phyloP scores from a whole-genome alignment of 2,888 invertebrate genomes.

The Agonum fuliginosum region DNA sequence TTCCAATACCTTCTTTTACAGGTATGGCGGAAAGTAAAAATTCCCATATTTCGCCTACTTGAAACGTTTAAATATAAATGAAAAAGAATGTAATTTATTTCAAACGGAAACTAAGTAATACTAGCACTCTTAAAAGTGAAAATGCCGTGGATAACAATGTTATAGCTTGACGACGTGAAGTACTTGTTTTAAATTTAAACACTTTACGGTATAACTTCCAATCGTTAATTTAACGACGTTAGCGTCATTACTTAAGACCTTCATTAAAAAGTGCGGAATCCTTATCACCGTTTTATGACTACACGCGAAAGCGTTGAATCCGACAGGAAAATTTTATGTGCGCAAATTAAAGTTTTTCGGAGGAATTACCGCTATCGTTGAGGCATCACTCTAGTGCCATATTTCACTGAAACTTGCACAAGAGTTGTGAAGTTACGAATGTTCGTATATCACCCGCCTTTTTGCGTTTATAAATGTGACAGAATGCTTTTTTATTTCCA shows the following conservation, averaged over 20 bases:
- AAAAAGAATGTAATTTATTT: no score
- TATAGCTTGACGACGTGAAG: not conserved
- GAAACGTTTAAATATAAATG: no score
- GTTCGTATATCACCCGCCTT: slow-evolving; percentile 20
- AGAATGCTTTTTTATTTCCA: not conserved
- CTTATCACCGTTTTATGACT: slow-evolving; percentile 14
- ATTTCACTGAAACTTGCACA: slow-evolving; percentile 17
- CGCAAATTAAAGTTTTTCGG: slow-evolving; percentile 19
- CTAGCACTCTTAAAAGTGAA: slow-evolving; percentile 1
- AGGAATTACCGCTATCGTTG: slow-evolving; percentile 20
- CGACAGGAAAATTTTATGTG: slow-evolving; percentile 28
- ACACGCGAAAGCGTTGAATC: slow-evolving; percentile 8
- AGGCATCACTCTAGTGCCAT: slow-evolving; percentile 12
- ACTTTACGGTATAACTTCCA: slow-evolving; percentile 14
- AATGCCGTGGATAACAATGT: not conserved
- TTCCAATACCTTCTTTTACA: no score
- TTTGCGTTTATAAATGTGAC: slow-evolving; percentile 27
- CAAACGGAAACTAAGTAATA: no score
- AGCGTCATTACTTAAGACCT: slow-evolving; percentile 34
- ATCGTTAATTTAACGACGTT: slow-evolving; percentile 24
- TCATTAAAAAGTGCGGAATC: slow-evolving; percentile 31
- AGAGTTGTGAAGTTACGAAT: slow-evolving; percentile 30
- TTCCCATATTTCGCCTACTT: no score
- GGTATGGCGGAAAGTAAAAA: no score
- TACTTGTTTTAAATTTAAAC: slow-evolving; percentile 17